These are phyloP conservation scores for Fundulus diaphanus DNA, from an alignment of 2,797 vertebrate genomes.

Conservation along the genomic window DNA sequence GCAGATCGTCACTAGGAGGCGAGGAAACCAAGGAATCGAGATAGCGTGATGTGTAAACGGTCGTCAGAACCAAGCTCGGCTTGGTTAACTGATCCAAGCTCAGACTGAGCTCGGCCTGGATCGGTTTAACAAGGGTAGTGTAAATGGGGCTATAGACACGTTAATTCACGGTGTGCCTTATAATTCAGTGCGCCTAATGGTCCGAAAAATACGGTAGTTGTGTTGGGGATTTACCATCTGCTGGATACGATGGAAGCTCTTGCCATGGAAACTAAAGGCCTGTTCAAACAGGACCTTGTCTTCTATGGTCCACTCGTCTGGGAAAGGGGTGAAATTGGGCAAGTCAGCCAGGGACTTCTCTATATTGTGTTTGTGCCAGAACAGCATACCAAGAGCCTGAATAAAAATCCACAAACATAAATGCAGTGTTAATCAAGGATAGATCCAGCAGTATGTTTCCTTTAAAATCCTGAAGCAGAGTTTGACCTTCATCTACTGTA, in stretches of 20 bases:
- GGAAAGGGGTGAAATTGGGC: conserved; percentile 98
- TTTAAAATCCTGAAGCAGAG: neutral
- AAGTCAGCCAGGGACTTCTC: conserved; percentile 97
- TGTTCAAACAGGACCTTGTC: conserved; percentile 98
- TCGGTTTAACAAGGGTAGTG: too few species aligned
- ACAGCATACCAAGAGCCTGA: conserved; percentile 97
- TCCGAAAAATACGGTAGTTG: too few species aligned
- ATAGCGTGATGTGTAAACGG: too few species aligned
- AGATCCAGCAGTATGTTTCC: neutral
- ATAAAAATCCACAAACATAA: conserved; percentile 1
- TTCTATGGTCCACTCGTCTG: conserved; percentile 99
- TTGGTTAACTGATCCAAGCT: too few species aligned
- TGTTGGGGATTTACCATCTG: conserved; percentile 88
- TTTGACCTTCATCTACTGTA: neutral
- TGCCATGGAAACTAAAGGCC: conserved; percentile 98
- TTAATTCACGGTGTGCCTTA: too few species aligned
- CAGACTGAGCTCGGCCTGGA: too few species aligned
- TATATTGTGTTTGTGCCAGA: conserved; percentile 99
- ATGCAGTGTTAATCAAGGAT: neutral
- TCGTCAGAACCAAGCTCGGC: too few species aligned
- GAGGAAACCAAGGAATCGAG: too few species aligned
- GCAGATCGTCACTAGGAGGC: too few species aligned
- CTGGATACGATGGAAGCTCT: conserved; percentile 99
- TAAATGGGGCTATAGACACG: too few species aligned
- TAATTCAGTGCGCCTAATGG: too few species aligned